Evolutionary conservation across 2,888 invertebrate genomes (phyloP), one percentile per base, ranked within the genome.

Genomic region (Tachina lurida): DNA sequence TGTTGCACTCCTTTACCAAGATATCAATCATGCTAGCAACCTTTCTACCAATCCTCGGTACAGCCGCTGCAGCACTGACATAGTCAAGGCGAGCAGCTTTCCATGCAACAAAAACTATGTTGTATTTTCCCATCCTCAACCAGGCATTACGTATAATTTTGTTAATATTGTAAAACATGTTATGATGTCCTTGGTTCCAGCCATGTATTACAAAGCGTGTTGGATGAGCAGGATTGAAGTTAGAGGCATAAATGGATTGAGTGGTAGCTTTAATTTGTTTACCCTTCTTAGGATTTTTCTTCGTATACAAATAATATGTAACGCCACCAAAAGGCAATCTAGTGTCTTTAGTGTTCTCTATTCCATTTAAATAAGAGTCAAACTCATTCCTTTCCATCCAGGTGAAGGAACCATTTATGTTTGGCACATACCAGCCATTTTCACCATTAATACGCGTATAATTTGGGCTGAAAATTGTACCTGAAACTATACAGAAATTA

Each of bases 41-140:
- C 81, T 89, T 88, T 71, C 88, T 87, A 13, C 92, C 93, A 19
- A 90, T 90, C 0, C 86, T 87, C 45, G 89, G 87, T 4, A 92
- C 90, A 45, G 90, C 89, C 56, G 94, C 91, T 76, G 94, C 94
- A 5, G 95, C 94, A 15, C 93, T 89, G 65, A 94, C 91, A 87
- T 95, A 95, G 87, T 94, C 94, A 0, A 93, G 94, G 84, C 94
- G 94, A 3, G 92, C 93, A 31, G 31, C 31, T 31, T 31, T 31
- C 95, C 95, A 95, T 89, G 95, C 95, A 13, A 95, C 94, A 3
- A 94, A 93, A 75, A 95, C 93, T 82, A 95, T 94, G 88, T 95
- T 95, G 86, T 94, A 91, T 84, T 94, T 94, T 49, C 94, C 94
- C 4, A 93, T 92, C 82, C 93, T 93, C 41, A 95, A 92, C 89